Base-by-base conservation (phyloP, 2,888 invertebrate genomes). In the Sialis lutaria region DNA sequence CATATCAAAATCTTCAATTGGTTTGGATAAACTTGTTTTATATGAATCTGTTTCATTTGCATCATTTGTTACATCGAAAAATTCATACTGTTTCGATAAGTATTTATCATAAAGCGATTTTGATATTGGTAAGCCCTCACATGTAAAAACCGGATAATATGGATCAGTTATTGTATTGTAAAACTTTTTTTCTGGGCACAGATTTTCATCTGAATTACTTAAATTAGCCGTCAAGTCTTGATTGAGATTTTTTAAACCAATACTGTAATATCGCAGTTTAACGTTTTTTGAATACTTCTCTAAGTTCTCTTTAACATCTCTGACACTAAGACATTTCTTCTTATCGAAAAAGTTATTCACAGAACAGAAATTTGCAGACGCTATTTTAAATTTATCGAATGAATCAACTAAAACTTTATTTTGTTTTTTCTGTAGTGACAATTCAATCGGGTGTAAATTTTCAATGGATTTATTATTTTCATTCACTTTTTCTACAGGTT, bases 81-180 rank as follows among this genome's bases (percentile, higher is more conserved):
- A 68, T 2, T 73, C 69, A 52, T 77, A 77, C 54, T 82, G 79
- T 52, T 75, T 74, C 39, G 77, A 73, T 45, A 83, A 64, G 55
- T 79, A 78, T 54, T 81, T 74, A 54, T 79, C 76, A 60, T 82
- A 84, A 1, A 86, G 65, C 6, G 75, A 76, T 52, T 77, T 76
- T 0, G 87, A 86, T 48, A 81, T 79, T 5, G 80, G 77, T 43
- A 79, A 72, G 0, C 86, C 86, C 53, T 85, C 80, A 49, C 73
- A 72, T 57, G 79, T 77, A 55, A 85, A 83, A 22, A 84, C 75
- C 0, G 87, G 87, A 67, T 79, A 83, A 50, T 71, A 72, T 1
- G 88, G 87, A 63, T 88, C 88, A 41, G 81, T 76, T 46, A 87
- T 83, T 0, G 86, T 84, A 58, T 78, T 75, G 32, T 73, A 77